phyloP scores from a whole-genome alignment of 2,797 vertebrate genomes.

The Macropus fuliginosus region DNA sequence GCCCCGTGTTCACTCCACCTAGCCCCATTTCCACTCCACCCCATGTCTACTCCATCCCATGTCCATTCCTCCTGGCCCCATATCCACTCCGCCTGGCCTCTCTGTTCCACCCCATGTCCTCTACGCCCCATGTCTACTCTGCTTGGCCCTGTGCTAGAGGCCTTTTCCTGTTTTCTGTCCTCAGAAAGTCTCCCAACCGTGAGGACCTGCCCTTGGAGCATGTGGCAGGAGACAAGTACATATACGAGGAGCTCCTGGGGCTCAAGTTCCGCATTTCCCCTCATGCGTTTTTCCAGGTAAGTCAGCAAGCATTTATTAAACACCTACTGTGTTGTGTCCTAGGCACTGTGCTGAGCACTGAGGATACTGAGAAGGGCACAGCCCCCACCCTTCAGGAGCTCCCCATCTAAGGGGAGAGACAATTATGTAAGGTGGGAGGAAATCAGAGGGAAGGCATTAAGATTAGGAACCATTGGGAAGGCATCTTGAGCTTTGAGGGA shows the following conservation, averaged over 20 bases:
- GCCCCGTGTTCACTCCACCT: no score
- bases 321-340: not conserved
- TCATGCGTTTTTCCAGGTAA: constrained; percentile 98
- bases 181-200: constrained; percentile 92
- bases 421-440: no score
- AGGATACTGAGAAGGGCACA: not conserved
- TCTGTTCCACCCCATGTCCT: no score
- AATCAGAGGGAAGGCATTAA: not conserved
- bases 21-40: no score
- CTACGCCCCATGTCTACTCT: no score
- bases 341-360: not conserved
- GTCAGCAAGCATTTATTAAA: not conserved
- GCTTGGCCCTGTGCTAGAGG: not conserved
- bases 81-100: no score
- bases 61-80: no score
- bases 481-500: not conserved
- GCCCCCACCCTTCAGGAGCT: no score
- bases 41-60: no score
- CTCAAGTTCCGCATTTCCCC: constrained; percentile 96
- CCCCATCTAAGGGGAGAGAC: no score
- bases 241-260: constrained; percentile 95
- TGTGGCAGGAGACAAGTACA: constrained; percentile 91
- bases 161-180: not conserved
- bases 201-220: constrained; percentile 95
- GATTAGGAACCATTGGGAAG: not conserved